These are phyloP conservation scores for Halcyon malimbica DNA, from an alignment of 2,113 vertebrate species.

Conservation along the genomic window DNA sequence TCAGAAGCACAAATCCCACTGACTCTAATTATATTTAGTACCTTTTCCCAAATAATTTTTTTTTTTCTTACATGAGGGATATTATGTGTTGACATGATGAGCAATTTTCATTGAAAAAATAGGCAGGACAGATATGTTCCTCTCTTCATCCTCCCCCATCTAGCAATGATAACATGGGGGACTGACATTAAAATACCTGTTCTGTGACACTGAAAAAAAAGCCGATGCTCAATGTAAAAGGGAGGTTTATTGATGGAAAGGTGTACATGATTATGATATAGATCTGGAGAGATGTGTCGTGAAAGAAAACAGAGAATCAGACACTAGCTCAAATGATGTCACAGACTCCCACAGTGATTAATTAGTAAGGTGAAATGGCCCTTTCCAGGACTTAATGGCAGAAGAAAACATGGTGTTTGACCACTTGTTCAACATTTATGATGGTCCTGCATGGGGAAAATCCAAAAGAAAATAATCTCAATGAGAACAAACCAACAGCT, in stretches of 20 bases:
- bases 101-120: neutral
- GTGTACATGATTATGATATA: neutral
- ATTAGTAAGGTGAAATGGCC: neutral
- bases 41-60: neutral
- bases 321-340: neutral
- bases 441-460: neutral
- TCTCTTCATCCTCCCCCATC: neutral
- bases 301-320: neutral
- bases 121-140: fast-evolving
- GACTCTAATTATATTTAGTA: neutral
- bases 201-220: neutral
- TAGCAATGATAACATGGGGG: fast-evolving
- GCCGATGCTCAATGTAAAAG: neutral
- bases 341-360: neutral
- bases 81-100: neutral
- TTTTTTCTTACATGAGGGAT: neutral
- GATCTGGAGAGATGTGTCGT: neutral
- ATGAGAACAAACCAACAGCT: neutral
- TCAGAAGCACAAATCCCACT: neutral
- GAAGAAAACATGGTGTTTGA: neutral
- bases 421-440: neutral
- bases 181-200: neutral
- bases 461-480: neutral
- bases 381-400: neutral
- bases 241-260: conserved; percentile 23